These are phyloP conservation scores for Leucoraja erinaceus DNA, from an alignment of 2,113 vertebrate species.

Conservation along the genomic window DNA sequence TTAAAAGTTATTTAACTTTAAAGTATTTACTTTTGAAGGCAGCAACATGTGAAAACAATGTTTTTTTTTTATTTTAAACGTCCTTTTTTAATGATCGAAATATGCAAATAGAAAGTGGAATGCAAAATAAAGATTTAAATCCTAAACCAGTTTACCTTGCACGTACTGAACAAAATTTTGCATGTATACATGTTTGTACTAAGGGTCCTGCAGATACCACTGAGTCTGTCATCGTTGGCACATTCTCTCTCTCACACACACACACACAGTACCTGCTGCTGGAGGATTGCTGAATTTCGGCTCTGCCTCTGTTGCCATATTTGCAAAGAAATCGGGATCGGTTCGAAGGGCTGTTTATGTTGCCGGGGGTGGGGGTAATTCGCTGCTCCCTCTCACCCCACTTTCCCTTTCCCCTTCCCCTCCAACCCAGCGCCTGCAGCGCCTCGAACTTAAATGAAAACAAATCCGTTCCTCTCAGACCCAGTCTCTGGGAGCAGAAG, in stretches of 20 bases:
- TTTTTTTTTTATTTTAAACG: not conserved
- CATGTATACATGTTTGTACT: not conserved
- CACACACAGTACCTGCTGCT: constrained; percentile 28
- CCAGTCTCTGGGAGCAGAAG: not conserved
- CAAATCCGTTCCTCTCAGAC: not conserved
- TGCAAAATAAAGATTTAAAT: not conserved
- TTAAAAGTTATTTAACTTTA: not conserved
- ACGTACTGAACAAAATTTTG: not conserved
- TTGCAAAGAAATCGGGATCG: not conserved
- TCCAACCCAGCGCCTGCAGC: not conserved
- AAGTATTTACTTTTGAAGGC: not conserved
- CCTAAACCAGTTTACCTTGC: not conserved
- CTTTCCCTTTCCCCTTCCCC: not conserved
- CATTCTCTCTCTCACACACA: not conserved
- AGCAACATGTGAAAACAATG: not conserved
- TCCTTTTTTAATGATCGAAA: too few relatives aligned
- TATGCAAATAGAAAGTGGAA: too few relatives aligned
- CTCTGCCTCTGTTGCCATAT: constrained; percentile 23
- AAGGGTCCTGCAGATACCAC: not conserved
- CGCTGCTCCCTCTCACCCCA: not conserved
- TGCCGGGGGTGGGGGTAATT: not conserved
- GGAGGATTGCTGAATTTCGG: not conserved
- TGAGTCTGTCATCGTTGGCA: not conserved
- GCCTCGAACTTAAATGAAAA: constrained; percentile 2
- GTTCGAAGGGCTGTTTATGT: not conserved